phyloP scores from a whole-genome alignment of 2,888 invertebrate genomes.

The Tiphia femorata region DNA sequence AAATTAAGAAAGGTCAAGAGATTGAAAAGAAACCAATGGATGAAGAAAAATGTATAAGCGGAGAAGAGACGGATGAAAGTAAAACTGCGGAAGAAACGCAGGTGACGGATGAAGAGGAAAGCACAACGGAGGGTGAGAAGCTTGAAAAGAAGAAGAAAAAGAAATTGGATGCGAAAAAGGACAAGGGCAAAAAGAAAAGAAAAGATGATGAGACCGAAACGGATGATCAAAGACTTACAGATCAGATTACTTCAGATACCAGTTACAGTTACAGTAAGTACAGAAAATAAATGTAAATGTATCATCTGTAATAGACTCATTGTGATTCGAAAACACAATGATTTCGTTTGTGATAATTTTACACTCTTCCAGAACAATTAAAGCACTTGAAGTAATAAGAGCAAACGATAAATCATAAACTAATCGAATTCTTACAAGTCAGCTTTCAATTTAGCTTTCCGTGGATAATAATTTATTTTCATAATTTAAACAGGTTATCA shows the following conservation, averaged over 20 bases:
- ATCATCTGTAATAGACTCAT: too few relatives aligned
- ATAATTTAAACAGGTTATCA: slow-evolving; percentile 54
- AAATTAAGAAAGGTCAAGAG: too few relatives aligned
- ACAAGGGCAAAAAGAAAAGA: too few relatives aligned
- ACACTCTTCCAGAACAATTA: not conserved
- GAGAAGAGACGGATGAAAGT: slow-evolving; percentile 7
- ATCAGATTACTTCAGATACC: slow-evolving; percentile 26
- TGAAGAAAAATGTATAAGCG: slow-evolving; percentile 3
- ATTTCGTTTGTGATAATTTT: too few relatives aligned
- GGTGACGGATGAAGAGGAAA: too few relatives aligned
- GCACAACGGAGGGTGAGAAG: not conserved
- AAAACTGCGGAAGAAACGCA: not conserved
- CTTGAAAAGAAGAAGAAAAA: not conserved
- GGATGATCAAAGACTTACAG: slow-evolving; percentile 22
- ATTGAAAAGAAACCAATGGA: too few relatives aligned
- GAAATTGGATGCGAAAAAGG: not conserved
- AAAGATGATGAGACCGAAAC: slow-evolving; percentile 17
- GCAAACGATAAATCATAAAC: not conserved
- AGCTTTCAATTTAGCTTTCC: too few relatives aligned
- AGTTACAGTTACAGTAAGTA: slow-evolving; percentile 51
- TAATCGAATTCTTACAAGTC: too few relatives aligned
- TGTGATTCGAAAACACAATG: too few relatives aligned
- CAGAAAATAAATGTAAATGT: too few relatives aligned
- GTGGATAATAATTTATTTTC: too few relatives aligned
- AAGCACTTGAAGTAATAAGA: not conserved